Evolutionary conservation across 2,113 vertebrate species (phyloP).

Genomic region (Dolichotis patagonum): DNA sequence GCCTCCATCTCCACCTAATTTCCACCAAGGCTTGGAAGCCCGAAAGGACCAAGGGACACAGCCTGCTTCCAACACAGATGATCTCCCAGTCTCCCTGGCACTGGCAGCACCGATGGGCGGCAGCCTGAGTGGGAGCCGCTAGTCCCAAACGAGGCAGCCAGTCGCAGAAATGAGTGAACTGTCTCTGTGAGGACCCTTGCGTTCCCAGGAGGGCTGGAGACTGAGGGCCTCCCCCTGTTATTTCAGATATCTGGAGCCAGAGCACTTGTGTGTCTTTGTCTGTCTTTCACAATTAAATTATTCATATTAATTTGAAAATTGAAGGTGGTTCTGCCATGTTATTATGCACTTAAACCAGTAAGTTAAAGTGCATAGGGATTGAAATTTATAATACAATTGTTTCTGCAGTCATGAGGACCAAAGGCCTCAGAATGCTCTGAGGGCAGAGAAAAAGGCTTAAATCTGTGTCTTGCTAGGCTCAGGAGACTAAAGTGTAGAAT

Average conservation of each 20-base stretch:
- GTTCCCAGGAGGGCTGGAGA: not conserved
- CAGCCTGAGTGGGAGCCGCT: not conserved
- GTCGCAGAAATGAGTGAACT: not conserved
- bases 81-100: not conserved
- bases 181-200: accelerated
- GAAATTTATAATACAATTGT: not conserved
- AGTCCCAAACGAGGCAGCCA: not conserved
- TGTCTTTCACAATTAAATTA: not conserved
- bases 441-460: not conserved
- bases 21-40: not conserved
- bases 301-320: not conserved
- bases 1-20: too few relatives aligned
- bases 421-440: not conserved
- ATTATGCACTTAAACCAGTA: not conserved
- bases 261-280: not conserved
- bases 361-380: not conserved
- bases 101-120: accelerated
- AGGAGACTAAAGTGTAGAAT: not conserved
- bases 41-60: too few relatives aligned
- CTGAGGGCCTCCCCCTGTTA: not conserved
- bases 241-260: not conserved
- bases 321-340: not conserved
- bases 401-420: not conserved
- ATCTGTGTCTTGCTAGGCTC: not conserved
- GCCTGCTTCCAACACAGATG: not conserved